A percentile compares a stretch with the other conserved stretches of the same genome.
Evolutionary conservation across 2,888 invertebrate genomes (phyloP).

Genomic region (Volucella inanis): DNA sequence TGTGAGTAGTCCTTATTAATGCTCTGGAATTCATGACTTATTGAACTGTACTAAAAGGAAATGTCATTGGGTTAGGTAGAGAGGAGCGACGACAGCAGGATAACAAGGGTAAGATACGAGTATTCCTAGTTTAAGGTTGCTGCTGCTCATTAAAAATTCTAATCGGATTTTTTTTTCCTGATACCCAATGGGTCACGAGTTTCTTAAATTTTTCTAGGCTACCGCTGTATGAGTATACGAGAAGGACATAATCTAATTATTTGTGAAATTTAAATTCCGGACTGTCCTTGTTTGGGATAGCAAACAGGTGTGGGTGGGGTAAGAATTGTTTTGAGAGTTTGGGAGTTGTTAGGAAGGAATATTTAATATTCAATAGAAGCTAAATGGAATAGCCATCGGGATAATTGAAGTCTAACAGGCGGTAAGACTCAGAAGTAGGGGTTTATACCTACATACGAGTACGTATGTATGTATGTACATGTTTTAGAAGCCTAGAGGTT

Average conservation of each 20-base stretch:
- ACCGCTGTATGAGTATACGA: constrained; percentile 42
- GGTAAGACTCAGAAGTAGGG: constrained; percentile 1
- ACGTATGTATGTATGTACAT: no score
- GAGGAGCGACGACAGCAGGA: constrained; percentile 4
- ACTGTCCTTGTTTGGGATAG: constrained; percentile 26
- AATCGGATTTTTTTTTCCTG: constrained; percentile 66
- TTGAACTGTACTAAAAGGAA: constrained; percentile 73
- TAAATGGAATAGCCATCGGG: constrained; percentile 9
- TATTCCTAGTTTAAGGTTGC: constrained; percentile 20
- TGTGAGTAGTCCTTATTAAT: constrained; percentile 71
- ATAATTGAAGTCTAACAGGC: constrained; percentile 17
- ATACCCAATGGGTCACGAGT: constrained; percentile 54
- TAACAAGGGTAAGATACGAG: constrained; percentile 16
- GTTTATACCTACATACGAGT: neutral
- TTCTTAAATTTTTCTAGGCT: constrained; percentile 47
- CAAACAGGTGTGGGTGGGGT: constrained; percentile 32
- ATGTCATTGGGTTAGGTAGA: constrained; percentile 52
- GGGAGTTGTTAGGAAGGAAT: neutral
- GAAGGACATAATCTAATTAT: constrained; percentile 71
- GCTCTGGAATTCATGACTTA: constrained; percentile 73
- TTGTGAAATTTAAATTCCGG: constrained; percentile 66
- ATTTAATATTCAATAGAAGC: constrained; percentile 37
- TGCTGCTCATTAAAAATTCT: constrained; percentile 72
- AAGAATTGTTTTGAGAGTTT: constrained; percentile 1
- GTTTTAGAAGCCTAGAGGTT: no score